Evolutionary conservation across 2,888 invertebrate genomes (phyloP).

Genomic region (Oscheius sp.): DNA sequence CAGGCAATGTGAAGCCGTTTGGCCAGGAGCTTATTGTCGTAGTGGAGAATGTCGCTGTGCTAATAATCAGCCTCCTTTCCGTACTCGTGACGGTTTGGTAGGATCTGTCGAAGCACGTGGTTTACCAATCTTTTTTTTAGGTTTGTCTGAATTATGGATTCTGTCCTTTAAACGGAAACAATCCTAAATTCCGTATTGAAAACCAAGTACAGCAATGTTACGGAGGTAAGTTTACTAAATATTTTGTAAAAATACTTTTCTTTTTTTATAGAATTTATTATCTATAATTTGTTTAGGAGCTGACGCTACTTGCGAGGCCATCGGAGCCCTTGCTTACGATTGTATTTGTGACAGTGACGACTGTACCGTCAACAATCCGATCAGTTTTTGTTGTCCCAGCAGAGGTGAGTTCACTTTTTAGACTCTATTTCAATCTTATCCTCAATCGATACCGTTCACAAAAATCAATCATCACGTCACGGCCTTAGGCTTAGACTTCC

Average conservation of each 20-base stretch:
- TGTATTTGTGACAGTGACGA: constrained; percentile 69
- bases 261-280: not conserved
- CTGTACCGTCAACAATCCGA: constrained; percentile 69
- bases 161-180: constrained; percentile 69
- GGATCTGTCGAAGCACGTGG: no score
- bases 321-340: constrained; percentile 68
- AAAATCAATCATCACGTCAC: no score
- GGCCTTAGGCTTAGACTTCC: not conserved
- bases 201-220: constrained; percentile 69
- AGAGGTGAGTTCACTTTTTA: constrained; percentile 47
- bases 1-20: constrained; percentile 68
- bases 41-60: constrained; percentile 69
- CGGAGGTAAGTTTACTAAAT: constrained; percentile 39
- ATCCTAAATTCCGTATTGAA: constrained; percentile 70
- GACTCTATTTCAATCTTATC: not conserved
- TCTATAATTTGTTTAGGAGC: constrained; percentile 43
- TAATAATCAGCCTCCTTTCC: constrained; percentile 69
- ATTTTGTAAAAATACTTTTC: not conserved
- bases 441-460: not conserved
- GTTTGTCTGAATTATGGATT: constrained; percentile 69
- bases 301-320: constrained; percentile 69
- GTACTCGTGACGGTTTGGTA: constrained; percentile 61
- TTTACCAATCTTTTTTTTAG: no score
- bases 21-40: constrained; percentile 69
- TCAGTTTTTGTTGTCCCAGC: constrained; percentile 70